Base-by-base conservation (phyloP, 2,113 vertebrate genomes). In the Oryzias javanicus region DNA sequence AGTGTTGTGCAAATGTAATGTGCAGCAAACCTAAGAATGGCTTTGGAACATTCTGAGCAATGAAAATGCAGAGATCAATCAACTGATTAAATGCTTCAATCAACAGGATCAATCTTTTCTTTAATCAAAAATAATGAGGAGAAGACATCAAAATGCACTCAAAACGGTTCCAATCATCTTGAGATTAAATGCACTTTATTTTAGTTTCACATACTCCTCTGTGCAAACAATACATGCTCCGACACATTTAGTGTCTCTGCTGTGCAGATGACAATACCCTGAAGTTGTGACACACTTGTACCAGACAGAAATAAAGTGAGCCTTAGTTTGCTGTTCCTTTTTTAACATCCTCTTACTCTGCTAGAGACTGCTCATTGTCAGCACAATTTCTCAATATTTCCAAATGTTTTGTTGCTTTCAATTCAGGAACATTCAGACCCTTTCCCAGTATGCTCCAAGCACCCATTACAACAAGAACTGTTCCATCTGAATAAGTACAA, bases 281-380 rank as follows among this genome's bases (percentile, higher is more conserved):
- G 64, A 78, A 49, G 45, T 88, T 88, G 86, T 81, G 80, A 85
- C 84, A 87, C 67, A 76, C 71, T 85, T 70, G 73, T 72, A 86
- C 70, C 63, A 64, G 81, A 80, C 83, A 75, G 70, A 85, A 90
- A 86, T 86, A 84, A 88, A 87, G 71, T 56, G 60, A 59, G 60
- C 68, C 74, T 73, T 57, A 78, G 68, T 72, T 83, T 76, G 72
- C 73, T 76, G 80, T 91, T 89, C 90, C 90, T 70, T 81, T 82
- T 88, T 90, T 77, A 55, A 91, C 86, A 90, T 90, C 90, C 90
- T 90, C 87, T 88, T 84, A 67, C 80, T 79, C 64, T 22, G 42
- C 51, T 69, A 62, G 60, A 76, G 69, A 78, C 66, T 40, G 54
- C 57, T 71, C 76, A 76, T 14, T 41, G 77, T 81, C 79, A 85